Base-by-base conservation (phyloP, 1,140 invertebrate genomes). In the Brachionus manjavacas region DNA sequence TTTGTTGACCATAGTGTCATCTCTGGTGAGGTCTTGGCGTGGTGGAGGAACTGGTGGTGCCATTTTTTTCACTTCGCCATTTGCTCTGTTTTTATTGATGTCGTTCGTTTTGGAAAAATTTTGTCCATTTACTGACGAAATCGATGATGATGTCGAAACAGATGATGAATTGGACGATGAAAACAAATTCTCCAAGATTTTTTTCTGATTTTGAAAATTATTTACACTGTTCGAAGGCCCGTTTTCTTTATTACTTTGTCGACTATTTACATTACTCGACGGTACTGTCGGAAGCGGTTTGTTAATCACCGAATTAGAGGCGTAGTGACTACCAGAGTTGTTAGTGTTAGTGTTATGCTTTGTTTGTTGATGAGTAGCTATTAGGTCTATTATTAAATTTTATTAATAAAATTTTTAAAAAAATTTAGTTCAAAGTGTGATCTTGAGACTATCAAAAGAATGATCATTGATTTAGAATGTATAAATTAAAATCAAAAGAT, bases 341-440 rank as follows among this genome's bases (percentile, higher is more conserved):
- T 49, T 76, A 23, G 72, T 76, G 43, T 52, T 76, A 76, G 41
- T 76, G 23, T 25, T 49, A 76, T 46, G 16, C 46, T 76, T 76
- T 46, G 39, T 76, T 49, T 76, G 72, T 16, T 76, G 72, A 49
- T 76, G 72, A 76, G 72, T 76, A 76, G 72, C 72, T 49, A 76
- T 76, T 25, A 76, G 43, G 28, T 76, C 72, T 76, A 76, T 8
- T 76, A 23, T n/a, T 74, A 46, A 28, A 28, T 11, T 74, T 20
- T 8, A 60, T 60, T 20, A 60, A 60, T 60, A 31, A 70, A 70
- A 14, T 31, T 12, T 7, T n/a, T 11, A 52, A 49, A 76, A 49
- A 23, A 76, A 49, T 25, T 6, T 25, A 35, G 41, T 49, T 12
- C 16, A 49, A 35, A 76, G 23, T 49, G 7, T 60, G 20, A 7